Percentiles rank a stretch among this genome's conserved stretches.
phyloP scores from a whole-genome alignment of 2,888 invertebrate species.

The Carcina quercana region DNA sequence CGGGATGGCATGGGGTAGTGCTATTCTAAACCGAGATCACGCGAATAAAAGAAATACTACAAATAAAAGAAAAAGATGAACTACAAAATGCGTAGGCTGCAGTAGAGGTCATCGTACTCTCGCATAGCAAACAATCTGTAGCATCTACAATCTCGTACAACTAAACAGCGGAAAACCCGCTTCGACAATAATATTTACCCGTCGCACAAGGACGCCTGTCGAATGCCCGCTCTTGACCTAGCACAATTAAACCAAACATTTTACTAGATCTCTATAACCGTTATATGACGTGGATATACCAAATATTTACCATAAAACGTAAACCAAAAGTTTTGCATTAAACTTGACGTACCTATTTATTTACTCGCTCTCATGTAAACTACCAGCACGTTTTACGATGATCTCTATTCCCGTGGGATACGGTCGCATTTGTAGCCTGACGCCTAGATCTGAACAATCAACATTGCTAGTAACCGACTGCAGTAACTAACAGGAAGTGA shows the following conservation, averaged over 20 bases:
- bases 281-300: conserved; percentile 68
- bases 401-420: conserved; percentile 26
- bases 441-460: too few species aligned
- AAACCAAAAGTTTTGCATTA: conserved; percentile 74
- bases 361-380: conserved; percentile 54
- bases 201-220: conserved; percentile 69
- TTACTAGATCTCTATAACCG: conserved; percentile 72
- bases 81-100: background rate
- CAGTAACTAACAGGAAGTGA: too few species aligned
- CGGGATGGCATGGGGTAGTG: too few species aligned
- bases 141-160: conserved; percentile 53
- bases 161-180: conserved; percentile 67
- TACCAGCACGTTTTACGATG: conserved; percentile 16
- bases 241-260: conserved; percentile 73
- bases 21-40: too few species aligned
- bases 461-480: too few species aligned
- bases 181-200: conserved; percentile 73
- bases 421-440: conserved; percentile 15
- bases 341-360: conserved; percentile 68
- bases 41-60: too few species aligned
- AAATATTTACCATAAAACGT: conserved; percentile 75
- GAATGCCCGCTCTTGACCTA: conserved; percentile 72
- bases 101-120: conserved; percentile 42
- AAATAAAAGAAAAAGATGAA: background rate
- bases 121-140: conserved; percentile 33